Conservation (phyloP, 2,113 vertebrate genomes). For the Nymphicus hollandicus region DNA sequence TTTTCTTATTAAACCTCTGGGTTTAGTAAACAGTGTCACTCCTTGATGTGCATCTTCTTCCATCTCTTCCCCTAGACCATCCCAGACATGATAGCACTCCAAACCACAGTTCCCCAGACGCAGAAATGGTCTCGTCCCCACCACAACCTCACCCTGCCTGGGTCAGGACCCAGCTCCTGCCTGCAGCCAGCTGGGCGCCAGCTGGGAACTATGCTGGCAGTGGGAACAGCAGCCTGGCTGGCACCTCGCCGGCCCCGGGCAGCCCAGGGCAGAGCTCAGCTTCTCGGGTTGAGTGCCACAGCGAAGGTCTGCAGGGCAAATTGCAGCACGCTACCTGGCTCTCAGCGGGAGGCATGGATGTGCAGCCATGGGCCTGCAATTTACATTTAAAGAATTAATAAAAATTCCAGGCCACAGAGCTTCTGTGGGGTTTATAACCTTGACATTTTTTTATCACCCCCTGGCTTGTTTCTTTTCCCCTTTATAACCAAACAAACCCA, state of each 20-base stretch:
- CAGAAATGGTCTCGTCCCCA: not conserved
- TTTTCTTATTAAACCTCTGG: not conserved
- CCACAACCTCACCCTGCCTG: rapidly evolving
- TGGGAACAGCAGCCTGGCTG: not conserved
- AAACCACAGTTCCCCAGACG: not conserved
- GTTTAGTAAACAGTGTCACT: not conserved
- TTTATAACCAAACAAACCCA: conserved; percentile 58
- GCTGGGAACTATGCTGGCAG: rapidly evolving
- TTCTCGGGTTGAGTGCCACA: rapidly evolving
- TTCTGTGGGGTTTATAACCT: conserved; percentile 72
- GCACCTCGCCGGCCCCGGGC: rapidly evolving
- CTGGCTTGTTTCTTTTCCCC: conserved; percentile 59
- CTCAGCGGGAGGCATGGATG: conserved; percentile 68
- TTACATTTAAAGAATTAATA: conserved; percentile 83
- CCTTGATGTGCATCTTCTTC: not conserved
- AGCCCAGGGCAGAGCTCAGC: not conserved
- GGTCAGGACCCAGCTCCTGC: not conserved
- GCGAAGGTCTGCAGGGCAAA: not conserved
- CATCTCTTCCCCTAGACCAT: not conserved
- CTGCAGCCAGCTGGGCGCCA: not conserved
- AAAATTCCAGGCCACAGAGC: conserved; percentile 77
- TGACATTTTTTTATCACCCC: conserved; percentile 69
- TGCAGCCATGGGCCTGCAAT: conserved; percentile 54
- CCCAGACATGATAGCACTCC: not conserved
- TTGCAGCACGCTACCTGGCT: conserved; percentile 14